Percentiles rank a stretch among this genome's conserved stretches.
These are phyloP conservation scores for Micrasema longulum DNA, from an alignment of 1,140 invertebrate species.

Conservation along the genomic window DNA sequence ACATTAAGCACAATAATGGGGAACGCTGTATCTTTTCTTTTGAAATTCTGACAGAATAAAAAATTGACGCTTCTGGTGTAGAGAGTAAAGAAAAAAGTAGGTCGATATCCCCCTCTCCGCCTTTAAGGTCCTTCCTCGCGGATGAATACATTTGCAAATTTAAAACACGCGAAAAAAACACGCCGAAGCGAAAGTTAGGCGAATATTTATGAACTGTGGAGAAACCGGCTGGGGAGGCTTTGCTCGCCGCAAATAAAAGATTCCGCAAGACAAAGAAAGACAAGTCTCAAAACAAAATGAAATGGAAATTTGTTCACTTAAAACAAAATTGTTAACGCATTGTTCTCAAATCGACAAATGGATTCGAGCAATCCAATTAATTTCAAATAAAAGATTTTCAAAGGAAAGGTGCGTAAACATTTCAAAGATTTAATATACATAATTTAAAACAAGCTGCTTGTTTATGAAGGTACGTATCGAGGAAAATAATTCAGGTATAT, in stretches of 20 bases:
- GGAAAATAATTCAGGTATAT: no score
- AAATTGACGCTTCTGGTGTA: no score
- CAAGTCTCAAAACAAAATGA: slow-evolving; percentile 21
- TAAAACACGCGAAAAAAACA: slow-evolving; percentile 52
- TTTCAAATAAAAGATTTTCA: no score
- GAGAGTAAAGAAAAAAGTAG: no score
- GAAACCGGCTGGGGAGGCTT: slow-evolving; percentile 39
- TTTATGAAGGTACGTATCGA: no score
- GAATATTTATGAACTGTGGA: slow-evolving; percentile 55
- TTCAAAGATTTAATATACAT: no score
- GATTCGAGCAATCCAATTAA: slow-evolving; percentile 24
- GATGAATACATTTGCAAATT: slow-evolving; percentile 56
- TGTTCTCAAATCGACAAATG: slow-evolving; percentile 19
- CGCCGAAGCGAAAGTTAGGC: slow-evolving; percentile 53
- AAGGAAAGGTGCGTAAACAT: no score
- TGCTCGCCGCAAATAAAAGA: slow-evolving; percentile 28
- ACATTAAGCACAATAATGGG: no score
- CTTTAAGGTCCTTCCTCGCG: no score
- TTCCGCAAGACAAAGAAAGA: slow-evolving; percentile 12
- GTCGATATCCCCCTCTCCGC: slow-evolving; percentile 30
- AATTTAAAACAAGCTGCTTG: no score
- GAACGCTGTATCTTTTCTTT: no score
- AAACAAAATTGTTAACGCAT: slow-evolving; percentile 16
- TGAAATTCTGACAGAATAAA: no score
- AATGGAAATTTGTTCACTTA: slow-evolving; percentile 23